These are phyloP conservation scores for Oegoconia quadripuncta DNA, from an alignment of 2,888 invertebrate genomes.

Conservation along the genomic window DNA sequence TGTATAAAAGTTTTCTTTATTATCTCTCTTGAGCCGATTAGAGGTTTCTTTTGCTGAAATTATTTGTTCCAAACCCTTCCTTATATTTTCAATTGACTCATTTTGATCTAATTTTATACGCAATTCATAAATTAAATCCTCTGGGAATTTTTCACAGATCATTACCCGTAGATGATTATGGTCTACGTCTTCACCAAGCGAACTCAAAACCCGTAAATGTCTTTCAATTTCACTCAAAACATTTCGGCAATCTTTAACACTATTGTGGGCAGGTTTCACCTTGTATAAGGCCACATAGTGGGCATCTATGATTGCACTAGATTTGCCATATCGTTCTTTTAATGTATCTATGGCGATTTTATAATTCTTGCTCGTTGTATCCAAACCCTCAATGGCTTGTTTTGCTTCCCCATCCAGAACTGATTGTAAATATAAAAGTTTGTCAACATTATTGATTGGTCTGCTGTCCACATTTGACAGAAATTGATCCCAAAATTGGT, in stretches of 20 bases:
- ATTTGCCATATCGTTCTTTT: neutral
- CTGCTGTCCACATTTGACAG: too few relatives aligned
- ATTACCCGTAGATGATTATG: constrained; percentile 17
- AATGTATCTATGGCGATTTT: neutral
- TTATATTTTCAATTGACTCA: constrained; percentile 12
- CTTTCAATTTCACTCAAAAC: constrained; percentile 22
- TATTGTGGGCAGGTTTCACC: neutral
- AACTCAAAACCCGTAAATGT: constrained; percentile 23
- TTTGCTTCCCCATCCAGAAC: too few relatives aligned
- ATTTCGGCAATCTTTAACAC: constrained; percentile 11
- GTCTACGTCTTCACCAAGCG: too few relatives aligned
- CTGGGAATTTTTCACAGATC: constrained; percentile 16
- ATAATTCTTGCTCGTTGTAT: too few relatives aligned
- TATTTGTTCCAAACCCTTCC: too few relatives aligned
- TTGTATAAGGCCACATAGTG: neutral
- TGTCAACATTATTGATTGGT: too few relatives aligned
- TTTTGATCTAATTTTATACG: constrained; percentile 11
- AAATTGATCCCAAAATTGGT: too few relatives aligned
- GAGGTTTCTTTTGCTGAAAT: constrained; percentile 14
- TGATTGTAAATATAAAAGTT: too few relatives aligned
- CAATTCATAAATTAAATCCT: constrained; percentile 18
- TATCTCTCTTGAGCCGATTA: too few relatives aligned
- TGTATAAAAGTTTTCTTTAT: too few relatives aligned
- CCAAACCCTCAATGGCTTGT: too few relatives aligned
- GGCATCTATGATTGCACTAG: neutral